phyloP scores from a whole-genome alignment of 2,113 vertebrate species.

The Perca fluviatilis region DNA sequence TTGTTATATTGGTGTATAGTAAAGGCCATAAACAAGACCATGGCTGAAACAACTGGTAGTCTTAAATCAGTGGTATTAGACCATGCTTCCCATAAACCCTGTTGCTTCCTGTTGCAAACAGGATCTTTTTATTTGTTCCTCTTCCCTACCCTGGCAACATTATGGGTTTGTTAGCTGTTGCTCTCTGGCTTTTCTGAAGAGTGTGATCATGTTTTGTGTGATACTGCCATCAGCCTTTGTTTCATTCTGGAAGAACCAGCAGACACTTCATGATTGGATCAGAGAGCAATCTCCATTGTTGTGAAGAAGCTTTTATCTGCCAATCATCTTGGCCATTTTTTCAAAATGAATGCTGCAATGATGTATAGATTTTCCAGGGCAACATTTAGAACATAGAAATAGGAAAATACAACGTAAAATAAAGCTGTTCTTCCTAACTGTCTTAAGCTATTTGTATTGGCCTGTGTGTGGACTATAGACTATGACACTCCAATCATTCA shows the following conservation, averaged over 20 bases:
- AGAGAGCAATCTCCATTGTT: neutral
- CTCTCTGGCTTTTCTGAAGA: neutral
- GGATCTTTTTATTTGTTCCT: constrained; percentile 39
- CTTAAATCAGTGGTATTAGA: neutral
- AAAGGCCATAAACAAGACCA: neutral
- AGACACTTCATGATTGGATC: neutral
- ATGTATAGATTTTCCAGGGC: neutral
- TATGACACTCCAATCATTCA: too few species aligned
- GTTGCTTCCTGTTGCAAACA: constrained; percentile 41
- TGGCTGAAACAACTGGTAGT: constrained; percentile 2
- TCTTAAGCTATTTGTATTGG: neutral
- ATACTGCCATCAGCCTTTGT: neutral
- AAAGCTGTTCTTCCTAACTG: too few species aligned
- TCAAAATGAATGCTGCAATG: neutral
- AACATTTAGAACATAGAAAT: too few species aligned
- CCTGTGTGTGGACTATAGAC: neutral
- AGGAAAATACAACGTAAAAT: too few species aligned
- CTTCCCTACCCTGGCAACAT: neutral
- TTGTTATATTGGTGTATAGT: constrained; percentile 20
- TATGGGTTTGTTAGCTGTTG: neutral
- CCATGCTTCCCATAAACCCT: neutral
- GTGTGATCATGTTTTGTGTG: neutral
- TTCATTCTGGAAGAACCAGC: neutral
- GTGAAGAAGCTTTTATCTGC: neutral
- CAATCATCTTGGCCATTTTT: neutral